Base-by-base conservation (phyloP, 2,113 vertebrate genomes). In the Rhipidura dahli region DNA sequence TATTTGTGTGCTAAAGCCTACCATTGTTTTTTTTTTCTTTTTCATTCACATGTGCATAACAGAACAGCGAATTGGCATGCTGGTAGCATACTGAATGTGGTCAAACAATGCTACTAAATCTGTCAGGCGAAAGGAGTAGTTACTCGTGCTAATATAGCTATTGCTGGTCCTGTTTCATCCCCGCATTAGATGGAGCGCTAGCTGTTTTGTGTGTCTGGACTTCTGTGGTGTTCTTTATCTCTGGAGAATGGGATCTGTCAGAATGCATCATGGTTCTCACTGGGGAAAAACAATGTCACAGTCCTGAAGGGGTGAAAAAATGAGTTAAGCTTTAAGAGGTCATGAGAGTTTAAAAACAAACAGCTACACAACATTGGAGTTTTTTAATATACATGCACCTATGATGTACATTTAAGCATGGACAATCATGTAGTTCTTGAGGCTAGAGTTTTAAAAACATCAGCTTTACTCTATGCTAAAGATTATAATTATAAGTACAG, bases 221-320 rank as follows among this genome's bases (percentile, higher is more conserved):
- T 53, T 86, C 23, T 81, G 44, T 6, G 1, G 2, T 73, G 39
- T 53, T 57, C 35, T 90, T 76, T 89, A 57, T 77, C 23, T 63
- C 22, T 54, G 64, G 64, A 90, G 83, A 94, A 83, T 87, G 47
- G 66, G 54, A 90, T 89, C 88, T 96, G 89, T 94, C 96, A 85
- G 61, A 77, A 70, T 56, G 49, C n/a, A 68, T 93, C 42, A 49
- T 35, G 39, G 39, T 83, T 89, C 23, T 86, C 40, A 15, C 42
- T 66, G 59, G 33, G 79, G 24, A 81, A 89, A 72, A 92, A 73
- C 69, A 92, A 35, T 86, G 72, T 81, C 64, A 21, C 17, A 31
- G 69, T 89, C 69, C 72, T 89, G 89, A 91, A 94, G 68, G 56
- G 68, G 35, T 89, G 64, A 70, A 89, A 79, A 75, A 81, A 77